Percentiles rank a stretch among this genome's conserved stretches.
Evolutionary conservation across 2,113 vertebrate genomes (phyloP).

Genomic region (Salvelinus namaycush): DNA sequence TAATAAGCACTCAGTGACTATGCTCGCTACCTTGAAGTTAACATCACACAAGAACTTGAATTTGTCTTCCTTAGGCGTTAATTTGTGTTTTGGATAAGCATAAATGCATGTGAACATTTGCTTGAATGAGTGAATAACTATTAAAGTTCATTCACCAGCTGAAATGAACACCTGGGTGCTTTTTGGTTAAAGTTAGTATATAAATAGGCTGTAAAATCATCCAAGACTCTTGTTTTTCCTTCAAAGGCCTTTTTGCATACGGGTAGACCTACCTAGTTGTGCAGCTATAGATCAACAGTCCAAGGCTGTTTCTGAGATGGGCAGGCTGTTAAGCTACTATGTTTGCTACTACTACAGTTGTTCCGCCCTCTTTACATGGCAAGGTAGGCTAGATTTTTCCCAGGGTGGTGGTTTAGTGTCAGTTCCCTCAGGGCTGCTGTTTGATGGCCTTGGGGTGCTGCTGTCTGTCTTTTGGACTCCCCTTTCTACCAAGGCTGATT

Average conservation of each 20-base stretch:
- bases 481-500: background rate
- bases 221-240: background rate
- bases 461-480: background rate
- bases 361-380: background rate
- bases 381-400: background rate
- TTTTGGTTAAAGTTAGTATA: background rate
- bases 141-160: background rate
- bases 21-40: background rate
- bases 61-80: no score
- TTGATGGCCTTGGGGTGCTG: background rate
- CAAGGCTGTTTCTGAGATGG: background rate
- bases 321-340: no score
- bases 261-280: background rate
- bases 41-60: background rate
- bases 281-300: background rate
- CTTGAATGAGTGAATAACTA: background rate
- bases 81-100: background rate
- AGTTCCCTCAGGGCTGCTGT: background rate
- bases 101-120: background rate
- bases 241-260: background rate
- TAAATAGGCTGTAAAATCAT: background rate
- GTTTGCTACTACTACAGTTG: background rate
- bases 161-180: background rate
- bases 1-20: slow-evolving; percentile 29
- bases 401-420: background rate